Evolutionary conservation across 1,140 invertebrate species (phyloP), one percentile per base, ranked within the genome.

Genomic region (Heliothis virescens): DNA sequence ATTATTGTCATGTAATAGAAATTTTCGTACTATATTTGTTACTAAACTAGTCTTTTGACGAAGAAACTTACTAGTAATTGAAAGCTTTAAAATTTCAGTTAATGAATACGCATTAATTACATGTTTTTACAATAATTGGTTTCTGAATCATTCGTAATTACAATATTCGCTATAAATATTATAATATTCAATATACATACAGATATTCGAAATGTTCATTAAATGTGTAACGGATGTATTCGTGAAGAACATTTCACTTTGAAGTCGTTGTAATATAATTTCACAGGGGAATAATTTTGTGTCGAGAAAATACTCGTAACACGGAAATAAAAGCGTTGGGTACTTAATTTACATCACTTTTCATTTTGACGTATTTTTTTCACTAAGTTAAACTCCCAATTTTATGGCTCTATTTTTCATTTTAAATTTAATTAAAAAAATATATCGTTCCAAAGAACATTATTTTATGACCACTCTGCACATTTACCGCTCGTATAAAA

Each of bases 291-390:
- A 52, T 52, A 13, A 52, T 69, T 69, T 69, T 52, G 65, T 53
- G 18, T 12, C 65, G n/a, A 18, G 34, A 63, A 85, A 26, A 59
- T 59, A 29, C n/a, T 59, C 57, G 57, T 59, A 83, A 29, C 65
- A 69, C 65, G 21, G 65, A 60, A 55, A 60, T 63, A 52, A 52
- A 29, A 26, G 18, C n/a, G 16, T 11, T 50, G 63, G 47, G 29
- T n/a, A 47, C 7, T 67, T 67, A 67, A 67, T 67, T 67, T 67
- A 67, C 47, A 67, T 67, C 47, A 26, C 15, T 67, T n/a, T 50
- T 65, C 62, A 48, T 48, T 67, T 67, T 29, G 26, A 48, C 16
- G 48, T 26, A 26, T 26, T 26, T 21, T 29, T 52, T 52, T 18
- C 65, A 12, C 34, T 41, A 41, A 41, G 48, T 4, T 15, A 52